Conservation (phyloP, 2,113 vertebrate genomes). For the Glaucidium brasilianum region DNA sequence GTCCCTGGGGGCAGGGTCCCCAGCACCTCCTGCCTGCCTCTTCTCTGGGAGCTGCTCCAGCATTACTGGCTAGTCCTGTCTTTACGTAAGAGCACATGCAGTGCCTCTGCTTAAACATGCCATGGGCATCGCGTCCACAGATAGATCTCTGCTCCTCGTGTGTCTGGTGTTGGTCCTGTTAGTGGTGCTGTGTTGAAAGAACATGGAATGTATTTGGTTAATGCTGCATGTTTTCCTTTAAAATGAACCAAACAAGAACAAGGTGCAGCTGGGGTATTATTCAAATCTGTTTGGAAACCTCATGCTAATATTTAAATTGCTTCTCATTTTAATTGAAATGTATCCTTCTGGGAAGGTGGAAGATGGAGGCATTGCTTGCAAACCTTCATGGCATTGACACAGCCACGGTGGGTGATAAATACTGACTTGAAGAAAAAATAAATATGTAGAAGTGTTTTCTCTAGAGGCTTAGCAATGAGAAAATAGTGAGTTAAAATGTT, state of each 20-base stretch:
- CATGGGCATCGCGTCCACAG: accelerated
- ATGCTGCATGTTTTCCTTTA: not conserved
- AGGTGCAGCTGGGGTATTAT: not conserved
- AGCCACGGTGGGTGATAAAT: not conserved
- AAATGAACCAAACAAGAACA: not conserved
- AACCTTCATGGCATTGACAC: not conserved
- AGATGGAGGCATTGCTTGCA: not conserved
- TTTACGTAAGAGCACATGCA: accelerated
- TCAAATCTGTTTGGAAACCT: not conserved
- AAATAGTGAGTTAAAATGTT: constrained; percentile 42
- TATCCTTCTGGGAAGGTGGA: not conserved
- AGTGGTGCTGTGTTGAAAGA: not conserved
- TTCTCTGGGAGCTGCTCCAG: not conserved
- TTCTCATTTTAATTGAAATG: not conserved
- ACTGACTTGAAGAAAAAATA: not conserved
- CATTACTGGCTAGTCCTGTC: accelerated
- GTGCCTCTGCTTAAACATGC: accelerated
- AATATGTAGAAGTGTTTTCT: constrained; percentile 12
- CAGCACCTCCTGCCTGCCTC: not conserved
- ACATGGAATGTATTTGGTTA: not conserved
- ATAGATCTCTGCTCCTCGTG: not conserved
- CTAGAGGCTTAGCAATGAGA: not conserved
- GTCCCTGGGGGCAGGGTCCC: not conserved
- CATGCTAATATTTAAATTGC: constrained; percentile 4
- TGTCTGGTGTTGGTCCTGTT: not conserved